Conservation (phyloP, 1,140 invertebrate genomes). For the Stenopsyche tienmushanensis region DNA sequence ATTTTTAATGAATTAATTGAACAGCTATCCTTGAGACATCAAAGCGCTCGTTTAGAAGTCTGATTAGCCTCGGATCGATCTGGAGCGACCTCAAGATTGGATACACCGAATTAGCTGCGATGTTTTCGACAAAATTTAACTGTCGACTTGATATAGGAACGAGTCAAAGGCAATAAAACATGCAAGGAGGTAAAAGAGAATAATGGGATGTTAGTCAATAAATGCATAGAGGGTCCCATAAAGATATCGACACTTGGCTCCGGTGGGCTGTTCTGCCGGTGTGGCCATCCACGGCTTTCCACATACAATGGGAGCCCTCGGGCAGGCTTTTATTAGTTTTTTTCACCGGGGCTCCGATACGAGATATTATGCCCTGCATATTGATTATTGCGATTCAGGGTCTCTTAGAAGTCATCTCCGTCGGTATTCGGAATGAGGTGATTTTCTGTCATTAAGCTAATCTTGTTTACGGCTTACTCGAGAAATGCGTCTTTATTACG, state of each 20-base stretch:
- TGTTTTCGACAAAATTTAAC: constrained; percentile 1
- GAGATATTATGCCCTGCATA: constrained; percentile 19
- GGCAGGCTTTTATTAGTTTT: constrained; percentile 28
- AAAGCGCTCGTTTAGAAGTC: too few relatives aligned
- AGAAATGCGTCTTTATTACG: too few relatives aligned
- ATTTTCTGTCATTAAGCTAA: too few relatives aligned
- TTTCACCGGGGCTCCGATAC: constrained; percentile 7
- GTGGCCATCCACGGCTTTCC: constrained; percentile 21
- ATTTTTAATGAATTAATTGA: too few relatives aligned
- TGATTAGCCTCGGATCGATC: too few relatives aligned
- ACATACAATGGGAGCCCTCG: constrained; percentile 22
- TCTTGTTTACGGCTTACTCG: too few relatives aligned
- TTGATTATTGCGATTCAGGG: constrained; percentile 20
- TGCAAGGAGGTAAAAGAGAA: constrained; percentile 23
- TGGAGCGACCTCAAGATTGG: too few relatives aligned
- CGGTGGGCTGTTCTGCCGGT: constrained; percentile 10
- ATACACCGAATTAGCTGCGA: too few relatives aligned
- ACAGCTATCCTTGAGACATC: too few relatives aligned
- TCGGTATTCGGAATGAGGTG: too few relatives aligned
- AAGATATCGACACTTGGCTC: constrained; percentile 31
- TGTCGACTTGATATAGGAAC: background rate
- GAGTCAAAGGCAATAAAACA: constrained; percentile 11
- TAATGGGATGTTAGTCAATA: constrained; percentile 26
- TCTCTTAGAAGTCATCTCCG: too few relatives aligned
- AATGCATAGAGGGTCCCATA: constrained; percentile 22